Conservation (phyloP, 1,140 invertebrate species). For the Sminthurides bifidus region DNA sequence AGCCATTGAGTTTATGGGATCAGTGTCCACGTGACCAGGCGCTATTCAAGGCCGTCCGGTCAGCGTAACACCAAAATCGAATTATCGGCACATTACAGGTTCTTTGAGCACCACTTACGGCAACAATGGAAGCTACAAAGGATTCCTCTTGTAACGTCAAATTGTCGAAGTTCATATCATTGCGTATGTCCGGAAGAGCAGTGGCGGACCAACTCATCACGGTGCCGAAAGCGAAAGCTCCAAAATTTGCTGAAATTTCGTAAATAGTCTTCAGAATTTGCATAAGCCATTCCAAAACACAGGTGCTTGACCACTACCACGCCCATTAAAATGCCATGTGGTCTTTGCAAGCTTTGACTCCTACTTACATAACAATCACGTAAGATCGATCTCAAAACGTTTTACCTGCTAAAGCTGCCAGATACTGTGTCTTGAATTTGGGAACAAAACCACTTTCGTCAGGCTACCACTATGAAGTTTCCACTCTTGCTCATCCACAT, state of each 20-base stretch:
- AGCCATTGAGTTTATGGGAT: too few relatives aligned
- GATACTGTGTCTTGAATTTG: background rate
- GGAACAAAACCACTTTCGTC: too few relatives aligned
- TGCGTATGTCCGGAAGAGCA: conserved; percentile 24
- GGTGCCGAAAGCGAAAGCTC: conserved; percentile 17
- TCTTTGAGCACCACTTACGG: background rate
- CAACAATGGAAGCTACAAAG: conserved; percentile 20
- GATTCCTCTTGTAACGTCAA: conserved; percentile 16
- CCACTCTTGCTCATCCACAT: too few relatives aligned
- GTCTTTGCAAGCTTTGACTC: too few relatives aligned
- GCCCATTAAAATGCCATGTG: background rate
- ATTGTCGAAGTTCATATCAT: conserved; percentile 11
- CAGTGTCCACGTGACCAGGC: too few relatives aligned
- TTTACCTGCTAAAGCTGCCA: conserved; percentile 1
- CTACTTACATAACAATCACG: background rate
- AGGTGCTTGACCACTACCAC: background rate
- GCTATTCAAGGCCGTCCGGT: too few relatives aligned
- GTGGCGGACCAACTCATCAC: conserved; percentile 14
- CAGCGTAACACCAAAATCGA: too few relatives aligned
- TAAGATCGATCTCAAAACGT: background rate
- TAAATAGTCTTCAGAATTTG: background rate
- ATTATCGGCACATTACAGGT: background rate
- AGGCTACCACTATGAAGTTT: too few relatives aligned
- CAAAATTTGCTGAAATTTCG: conserved; percentile 13
- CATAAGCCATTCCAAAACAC: background rate